These are phyloP conservation scores for Cryptophagus acutangulus DNA, from an alignment of 2,888 invertebrate species.

Conservation along the genomic window DNA sequence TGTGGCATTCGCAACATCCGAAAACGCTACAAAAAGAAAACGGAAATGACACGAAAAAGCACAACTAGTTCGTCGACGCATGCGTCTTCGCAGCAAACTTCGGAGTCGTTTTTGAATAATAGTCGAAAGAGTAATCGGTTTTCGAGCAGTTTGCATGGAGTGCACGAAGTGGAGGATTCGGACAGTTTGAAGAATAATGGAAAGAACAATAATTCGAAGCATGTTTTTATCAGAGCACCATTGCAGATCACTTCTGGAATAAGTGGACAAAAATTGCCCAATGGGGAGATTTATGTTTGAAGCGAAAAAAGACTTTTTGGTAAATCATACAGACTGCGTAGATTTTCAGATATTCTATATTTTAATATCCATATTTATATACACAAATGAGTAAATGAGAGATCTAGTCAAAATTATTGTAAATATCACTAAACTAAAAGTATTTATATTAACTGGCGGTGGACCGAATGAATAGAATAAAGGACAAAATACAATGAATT, in stretches of 20 bases:
- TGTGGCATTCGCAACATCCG: slow-evolving; percentile 47
- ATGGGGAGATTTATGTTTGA: slow-evolving; percentile 42
- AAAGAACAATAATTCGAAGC: slow-evolving; percentile 24
- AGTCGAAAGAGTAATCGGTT: slow-evolving; percentile 42
- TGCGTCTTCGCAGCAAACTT: slow-evolving; percentile 58
- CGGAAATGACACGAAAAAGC: slow-evolving; percentile 59
- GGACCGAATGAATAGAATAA: too few relatives aligned
- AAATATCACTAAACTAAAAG: too few relatives aligned
- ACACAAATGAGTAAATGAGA: too few relatives aligned
- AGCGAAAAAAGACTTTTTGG: too few relatives aligned
- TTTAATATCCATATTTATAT: too few relatives aligned
- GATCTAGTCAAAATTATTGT: too few relatives aligned
- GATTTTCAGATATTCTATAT: too few relatives aligned
- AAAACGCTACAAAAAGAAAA: slow-evolving; percentile 45
- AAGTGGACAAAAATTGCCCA: slow-evolving; percentile 33
- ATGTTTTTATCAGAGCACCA: slow-evolving; percentile 40
- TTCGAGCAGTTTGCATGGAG: slow-evolving; percentile 37
- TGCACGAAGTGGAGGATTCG: slow-evolving; percentile 30
- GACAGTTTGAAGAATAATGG: slow-evolving; percentile 11
- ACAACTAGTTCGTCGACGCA: slow-evolving; percentile 55
- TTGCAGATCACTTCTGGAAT: slow-evolving; percentile 31
- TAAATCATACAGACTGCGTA: too few relatives aligned
- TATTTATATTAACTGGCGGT: too few relatives aligned
- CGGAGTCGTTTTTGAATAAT: slow-evolving; percentile 59
- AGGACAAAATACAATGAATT: too few relatives aligned